A percentile compares a stretch with the other conserved stretches of the same genome.
Conservation (phyloP, 1,140 invertebrate species). For the Spodoptera frugiperda region DNA sequence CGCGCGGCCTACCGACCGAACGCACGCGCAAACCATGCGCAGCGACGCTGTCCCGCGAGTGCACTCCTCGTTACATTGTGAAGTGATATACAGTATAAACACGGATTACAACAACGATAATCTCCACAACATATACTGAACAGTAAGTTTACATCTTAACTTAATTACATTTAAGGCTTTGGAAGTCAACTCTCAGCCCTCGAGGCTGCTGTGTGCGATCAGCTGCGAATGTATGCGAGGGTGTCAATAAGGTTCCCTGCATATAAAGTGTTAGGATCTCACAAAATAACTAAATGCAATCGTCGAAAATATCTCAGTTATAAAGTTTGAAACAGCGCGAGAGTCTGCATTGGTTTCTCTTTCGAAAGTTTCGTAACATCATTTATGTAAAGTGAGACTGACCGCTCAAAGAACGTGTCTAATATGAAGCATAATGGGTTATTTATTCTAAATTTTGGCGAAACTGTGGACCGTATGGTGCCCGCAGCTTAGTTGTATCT, state of each 20-base stretch:
- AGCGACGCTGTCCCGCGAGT: conserved; percentile 65
- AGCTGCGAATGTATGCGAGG: conserved; percentile 74
- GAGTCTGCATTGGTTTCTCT: conserved; percentile 64
- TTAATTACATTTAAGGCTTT: neutral
- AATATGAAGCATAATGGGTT: conserved; percentile 42
- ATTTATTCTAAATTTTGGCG: conserved; percentile 37
- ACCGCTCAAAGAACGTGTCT: conserved; percentile 27
- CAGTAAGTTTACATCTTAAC: conserved; percentile 28
- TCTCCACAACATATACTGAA: conserved; percentile 16
- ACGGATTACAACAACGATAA: conserved; percentile 63
- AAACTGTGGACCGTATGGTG: neutral
- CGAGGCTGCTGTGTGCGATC: conserved; percentile 66
- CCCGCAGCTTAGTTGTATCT: conserved; percentile 44
- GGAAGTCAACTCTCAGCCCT: conserved; percentile 55
- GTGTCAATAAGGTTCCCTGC: conserved; percentile 55
- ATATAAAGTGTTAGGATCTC: conserved; percentile 35
- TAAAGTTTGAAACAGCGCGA: neutral
- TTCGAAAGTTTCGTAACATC: conserved; percentile 73
- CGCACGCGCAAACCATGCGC: conserved; percentile 72
- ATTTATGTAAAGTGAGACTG: conserved; percentile 48
- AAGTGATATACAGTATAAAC: conserved; percentile 68
- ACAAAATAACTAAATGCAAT: neutral
- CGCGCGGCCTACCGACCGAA: conserved; percentile 70
- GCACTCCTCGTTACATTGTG: conserved; percentile 66
- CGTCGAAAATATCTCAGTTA: conserved; percentile 1